Evolutionary conservation across 2,797 vertebrate genomes (phyloP), one percentile per base, ranked within the genome.

Genomic region (Apogon talboti): DNA sequence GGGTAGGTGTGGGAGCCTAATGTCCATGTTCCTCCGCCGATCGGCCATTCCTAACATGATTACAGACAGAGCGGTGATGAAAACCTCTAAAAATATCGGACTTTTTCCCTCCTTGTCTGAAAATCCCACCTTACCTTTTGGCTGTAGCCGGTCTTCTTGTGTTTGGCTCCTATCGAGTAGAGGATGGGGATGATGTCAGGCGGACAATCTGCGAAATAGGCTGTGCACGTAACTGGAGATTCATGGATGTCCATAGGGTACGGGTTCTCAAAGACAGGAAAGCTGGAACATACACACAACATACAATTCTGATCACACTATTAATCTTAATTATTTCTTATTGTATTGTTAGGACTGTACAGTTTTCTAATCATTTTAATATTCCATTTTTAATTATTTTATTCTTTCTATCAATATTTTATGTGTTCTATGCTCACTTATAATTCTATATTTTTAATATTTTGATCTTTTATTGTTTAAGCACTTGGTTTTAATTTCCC

Each of bases 181-280:
- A 99, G 96, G 53, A 98, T 94, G 63, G 97, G 96, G 85, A 99
- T 99, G 85, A 99, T 93, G 87, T 98, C 96, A 12, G 96, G 96
- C 52, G 98, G 96, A 84, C 97, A 99, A 76, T 99, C 96, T 12
- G 97, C 97, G 89, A 98, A 97, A 88, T 99, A 99, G 59, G 96
- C 96, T 53, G 96, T 97, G 84, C 96, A 99, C 62, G 97, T 99
- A 85, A 99, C 97, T 33, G 98, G 98, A 87, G 97, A 98, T 82
- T 98, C 97, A 33, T 99, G 98, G 91, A 99, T 85, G 90, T 98
- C 97, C 97, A 98, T 98, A 60, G 97, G 95, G 89, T 99, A 98
- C 2, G 98, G 95, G 87, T 99, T 99, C 95, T 99, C 98, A 95
- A 99, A 99, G 90, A 99, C 95, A 52, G 98, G 98, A 91, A 96